Percentiles rank a stretch among this genome's conserved stretches.
Conservation (phyloP, 1,140 invertebrate genomes). For the Plutomurus gul region DNA sequence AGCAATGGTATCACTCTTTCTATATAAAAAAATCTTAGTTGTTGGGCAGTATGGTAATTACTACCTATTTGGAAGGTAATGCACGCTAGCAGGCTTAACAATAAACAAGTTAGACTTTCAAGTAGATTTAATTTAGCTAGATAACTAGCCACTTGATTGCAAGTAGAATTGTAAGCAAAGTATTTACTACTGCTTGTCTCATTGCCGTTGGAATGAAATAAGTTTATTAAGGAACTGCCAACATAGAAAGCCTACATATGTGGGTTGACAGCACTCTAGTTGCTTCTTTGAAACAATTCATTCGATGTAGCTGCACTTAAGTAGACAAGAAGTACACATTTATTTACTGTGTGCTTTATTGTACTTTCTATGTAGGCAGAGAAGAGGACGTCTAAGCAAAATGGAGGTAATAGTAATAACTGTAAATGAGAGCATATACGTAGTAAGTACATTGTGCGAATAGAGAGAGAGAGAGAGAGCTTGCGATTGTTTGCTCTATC, state of each 20-base stretch:
- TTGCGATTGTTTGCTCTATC: not conserved
- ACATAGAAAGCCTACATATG: too few species aligned
- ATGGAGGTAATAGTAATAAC: not conserved
- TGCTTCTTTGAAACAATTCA: too few species aligned
- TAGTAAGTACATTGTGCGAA: not conserved
- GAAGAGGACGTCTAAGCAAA: not conserved
- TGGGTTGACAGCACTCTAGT: too few species aligned
- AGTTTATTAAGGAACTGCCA: too few species aligned
- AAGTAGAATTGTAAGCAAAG: not conserved
- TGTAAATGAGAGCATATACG: not conserved
- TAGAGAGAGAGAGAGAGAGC: not conserved
- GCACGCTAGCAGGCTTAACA: not conserved
- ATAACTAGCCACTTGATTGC: not conserved
- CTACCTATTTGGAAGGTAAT: not conserved
- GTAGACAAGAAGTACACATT: not conserved
- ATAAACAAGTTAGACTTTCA: constrained; percentile 2
- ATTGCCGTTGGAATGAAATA: too few species aligned
- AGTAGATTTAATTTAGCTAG: constrained; percentile 6
- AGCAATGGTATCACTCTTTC: too few species aligned
- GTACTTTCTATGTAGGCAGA: too few species aligned
- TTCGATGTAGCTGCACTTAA: too few species aligned
- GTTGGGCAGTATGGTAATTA: not conserved
- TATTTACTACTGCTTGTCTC: not conserved
- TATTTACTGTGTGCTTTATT: not conserved
- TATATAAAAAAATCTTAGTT: not conserved